A percentile compares a stretch with the other conserved stretches of the same genome.
phyloP scores from a whole-genome alignment of 2,888 invertebrate genomes.

The Drosophila rellima region DNA sequence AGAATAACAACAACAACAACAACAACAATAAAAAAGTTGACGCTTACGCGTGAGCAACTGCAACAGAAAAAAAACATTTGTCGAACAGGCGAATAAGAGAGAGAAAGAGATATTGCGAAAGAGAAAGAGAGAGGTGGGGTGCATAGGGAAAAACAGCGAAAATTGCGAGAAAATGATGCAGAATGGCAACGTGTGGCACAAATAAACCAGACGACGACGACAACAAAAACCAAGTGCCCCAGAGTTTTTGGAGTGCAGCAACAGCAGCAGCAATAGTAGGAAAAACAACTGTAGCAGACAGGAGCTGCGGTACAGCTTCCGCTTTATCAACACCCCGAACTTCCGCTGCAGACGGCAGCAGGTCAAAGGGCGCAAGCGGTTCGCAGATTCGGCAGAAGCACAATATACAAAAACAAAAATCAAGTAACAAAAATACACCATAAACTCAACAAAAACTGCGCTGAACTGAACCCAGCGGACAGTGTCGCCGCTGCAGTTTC shows the following conservation, averaged over 20 bases:
- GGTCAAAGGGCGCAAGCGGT: background rate
- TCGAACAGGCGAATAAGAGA: slow-evolving; percentile 35
- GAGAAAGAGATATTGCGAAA: background rate
- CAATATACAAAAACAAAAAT: slow-evolving; percentile 8
- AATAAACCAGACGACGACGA: slow-evolving; percentile 59
- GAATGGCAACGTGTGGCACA: slow-evolving; percentile 66
- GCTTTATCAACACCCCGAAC: slow-evolving; percentile 72
- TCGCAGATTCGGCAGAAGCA: slow-evolving; percentile 30
- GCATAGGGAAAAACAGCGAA: slow-evolving; percentile 34
- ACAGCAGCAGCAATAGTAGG: slow-evolving; percentile 4
- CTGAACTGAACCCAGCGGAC: slow-evolving; percentile 57
- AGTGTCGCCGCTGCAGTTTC: slow-evolving; percentile 47
- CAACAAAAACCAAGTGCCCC: slow-evolving; percentile 50
- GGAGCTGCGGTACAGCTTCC: slow-evolving; percentile 60
- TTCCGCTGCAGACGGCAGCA: slow-evolving; percentile 55
- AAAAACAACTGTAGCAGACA: slow-evolving; percentile 10
- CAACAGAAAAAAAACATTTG: slow-evolving; percentile 35
- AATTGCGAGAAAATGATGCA: slow-evolving; percentile 71
- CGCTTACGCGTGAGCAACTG: slow-evolving; percentile 54
- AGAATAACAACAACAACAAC: slow-evolving; percentile 26
- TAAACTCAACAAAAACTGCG: slow-evolving; percentile 13
- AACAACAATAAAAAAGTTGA: slow-evolving; percentile 57
- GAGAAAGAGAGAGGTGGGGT: background rate
- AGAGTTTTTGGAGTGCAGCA: slow-evolving; percentile 46
- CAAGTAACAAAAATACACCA: slow-evolving; percentile 1